Evolutionary conservation across 2,888 invertebrate species (phyloP).

Genomic region (Drosophila austrosaltans): DNA sequence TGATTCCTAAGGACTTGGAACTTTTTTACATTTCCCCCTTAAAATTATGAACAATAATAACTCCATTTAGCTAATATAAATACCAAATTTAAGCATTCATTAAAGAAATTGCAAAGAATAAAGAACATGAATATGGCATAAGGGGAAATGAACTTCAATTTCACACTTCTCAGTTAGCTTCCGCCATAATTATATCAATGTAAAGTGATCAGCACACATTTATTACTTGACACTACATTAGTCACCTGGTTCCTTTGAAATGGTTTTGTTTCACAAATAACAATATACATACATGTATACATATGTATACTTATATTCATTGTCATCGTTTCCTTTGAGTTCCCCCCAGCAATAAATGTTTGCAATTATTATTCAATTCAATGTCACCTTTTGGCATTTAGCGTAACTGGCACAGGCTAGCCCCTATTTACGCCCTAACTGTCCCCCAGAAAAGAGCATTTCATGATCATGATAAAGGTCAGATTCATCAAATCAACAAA

Average conservation of each 20-base stretch:
- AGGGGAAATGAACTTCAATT: neutral
- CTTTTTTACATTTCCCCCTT: no score
- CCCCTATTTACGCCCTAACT: slow-evolving; percentile 52
- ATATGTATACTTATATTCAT: neutral
- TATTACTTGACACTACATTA: slow-evolving; percentile 2
- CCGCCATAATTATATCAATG: slow-evolving; percentile 3
- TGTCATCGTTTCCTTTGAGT: neutral
- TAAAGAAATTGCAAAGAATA: neutral
- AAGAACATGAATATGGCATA: neutral
- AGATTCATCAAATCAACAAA: slow-evolving; percentile 62
- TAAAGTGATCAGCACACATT: slow-evolving; percentile 2
- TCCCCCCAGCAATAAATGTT: slow-evolving; percentile 1
- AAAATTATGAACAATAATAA: no score
- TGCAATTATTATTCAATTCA: slow-evolving; percentile 39
- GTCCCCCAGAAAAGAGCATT: slow-evolving; percentile 56
- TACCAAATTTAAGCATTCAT: neutral
- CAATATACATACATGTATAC: neutral
- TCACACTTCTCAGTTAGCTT: neutral
- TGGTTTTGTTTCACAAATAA: slow-evolving; percentile 11
- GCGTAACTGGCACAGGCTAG: slow-evolving; percentile 41
- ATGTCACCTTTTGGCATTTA: slow-evolving; percentile 15
- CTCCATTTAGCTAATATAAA: no score
- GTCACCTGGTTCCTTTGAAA: slow-evolving; percentile 6
- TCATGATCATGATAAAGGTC: slow-evolving; percentile 79
- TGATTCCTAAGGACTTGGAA: neutral